Base-by-base conservation (phyloP, 2,797 vertebrate genomes). In the Enteromius radiatus region DNA sequence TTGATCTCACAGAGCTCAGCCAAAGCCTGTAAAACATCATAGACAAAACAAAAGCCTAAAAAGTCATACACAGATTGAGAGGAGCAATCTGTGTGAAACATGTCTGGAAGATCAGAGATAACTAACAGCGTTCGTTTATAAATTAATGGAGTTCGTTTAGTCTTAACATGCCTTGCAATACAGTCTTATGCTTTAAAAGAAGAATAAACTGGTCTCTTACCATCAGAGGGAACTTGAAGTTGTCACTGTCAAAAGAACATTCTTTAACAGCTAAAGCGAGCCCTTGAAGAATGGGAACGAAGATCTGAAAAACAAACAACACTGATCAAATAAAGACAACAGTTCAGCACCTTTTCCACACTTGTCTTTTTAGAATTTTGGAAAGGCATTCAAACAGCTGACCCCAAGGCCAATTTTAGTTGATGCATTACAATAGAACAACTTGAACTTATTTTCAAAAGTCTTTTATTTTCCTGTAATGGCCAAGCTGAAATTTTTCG, bases 1-100 rank as follows among this genome's bases (percentile, higher is more conserved):
- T 99, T 99, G 87, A 99, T 98, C 95, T 99, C 98, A 94, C 97
- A 99, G 76, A 99, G 96, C 87, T 99, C 98, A 64, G 96, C 95
- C 93, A 99, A 94, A 91, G 98, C 98, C 98, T 99, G 89, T 2
- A 74, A 89, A 84, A 68, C 0, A 45, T 78, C n/a, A 56, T 3
- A 77, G 59, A 74, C 47, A 28, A 77, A 84, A 61, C n/a, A 56
- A 63, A 28, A 61, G 67, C 12, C n/a, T 26, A 15, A 6, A 17
- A 43, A 69, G 14, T 49, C 23, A 49, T 36, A 33, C 23, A 59
- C 12, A n/a, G 43, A 69, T 76, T 56, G 26, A 80, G 9, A 33
- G 17, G 3, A 75, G 33, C 28, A 63, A 17, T 38, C 14, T 31
- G n/a, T 19, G 11, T 23, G 11, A 83, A 67, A 82, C 65, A 28